Base-by-base conservation (phyloP, 2,113 vertebrate genomes). In the Oceanodroma tethys region DNA sequence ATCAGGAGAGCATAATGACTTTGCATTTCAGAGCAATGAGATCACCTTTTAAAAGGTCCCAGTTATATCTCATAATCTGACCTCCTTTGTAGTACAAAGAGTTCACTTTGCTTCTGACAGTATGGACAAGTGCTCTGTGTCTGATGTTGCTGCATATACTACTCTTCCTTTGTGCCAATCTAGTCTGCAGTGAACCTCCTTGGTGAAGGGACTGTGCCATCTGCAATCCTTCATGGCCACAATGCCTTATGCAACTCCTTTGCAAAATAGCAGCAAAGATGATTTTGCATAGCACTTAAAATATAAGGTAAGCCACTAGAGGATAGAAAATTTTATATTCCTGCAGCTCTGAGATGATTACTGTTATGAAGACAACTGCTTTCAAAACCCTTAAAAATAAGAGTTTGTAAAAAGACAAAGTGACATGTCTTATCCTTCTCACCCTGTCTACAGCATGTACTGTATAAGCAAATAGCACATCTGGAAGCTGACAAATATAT, bases 401-500 rank as follows among this genome's bases (percentile, higher is more conserved):
- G 32, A 81, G 40, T 84, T 87, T 48, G 7, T 75, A 53, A 65
- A 94, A 93, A 86, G 52, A 23, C 16, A 68, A 88, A 84, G 81
- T 70, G 53, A 13, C 22, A 17, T 32, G 34, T 79, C 34, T 63
- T 67, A 38, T 74, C 42, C 75, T 86, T 76, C 66, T 79, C 32
- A 68, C 25, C 5, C 73, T 73, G 40, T 56, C 73, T 87, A 16
- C 18, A 36, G 30, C 50, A 60, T 47, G 14, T 30, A 95, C 74
- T 85, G 36, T 76, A 86, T 91, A 87, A 95, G 93, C 76, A 97
- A 95, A 65, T 62, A 80, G 42, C 88, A 96, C 95, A 97, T 96
- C 96, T 97, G 97, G 88, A 88, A 97, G 93, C 78, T 96, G 96
- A 78, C 70, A 94, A 86, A 86, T 88, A 96, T 59, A 34, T 78